Conservation (phyloP, 2,113 vertebrate species). For the Chloropsis hardwickii region DNA sequence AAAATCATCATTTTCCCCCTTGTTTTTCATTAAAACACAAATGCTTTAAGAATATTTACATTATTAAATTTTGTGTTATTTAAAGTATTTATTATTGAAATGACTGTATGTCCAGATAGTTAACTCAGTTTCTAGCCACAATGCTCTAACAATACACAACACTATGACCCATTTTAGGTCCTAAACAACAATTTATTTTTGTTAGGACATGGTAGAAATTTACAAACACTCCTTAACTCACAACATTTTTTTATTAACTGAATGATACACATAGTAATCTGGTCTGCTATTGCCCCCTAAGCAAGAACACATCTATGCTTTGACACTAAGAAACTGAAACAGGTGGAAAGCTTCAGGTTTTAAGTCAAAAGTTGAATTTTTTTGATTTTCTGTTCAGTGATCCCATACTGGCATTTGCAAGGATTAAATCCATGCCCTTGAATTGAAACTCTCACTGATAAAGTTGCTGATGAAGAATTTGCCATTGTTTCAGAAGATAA, state of each 20-base stretch:
- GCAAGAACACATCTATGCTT: background rate
- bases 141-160: background rate
- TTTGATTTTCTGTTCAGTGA: background rate
- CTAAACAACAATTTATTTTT: background rate
- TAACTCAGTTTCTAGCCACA: background rate
- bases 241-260: background rate
- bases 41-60: background rate
- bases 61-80: background rate
- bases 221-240: background rate
- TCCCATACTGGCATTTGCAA: background rate
- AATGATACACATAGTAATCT: background rate
- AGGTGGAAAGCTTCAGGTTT: background rate
- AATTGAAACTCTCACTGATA: background rate
- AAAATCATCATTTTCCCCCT: background rate
- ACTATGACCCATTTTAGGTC: background rate
- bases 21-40: background rate
- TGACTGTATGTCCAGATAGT: background rate
- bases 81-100: background rate
- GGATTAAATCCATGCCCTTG: background rate
- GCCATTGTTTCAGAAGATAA: background rate
- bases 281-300: background rate
- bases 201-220: background rate
- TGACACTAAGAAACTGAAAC: background rate
- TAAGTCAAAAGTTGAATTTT: background rate
- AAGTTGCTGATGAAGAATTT: background rate